Evolutionary conservation across 1,140 invertebrate species (phyloP).

Genomic region (Rhyzopertha dominica): DNA sequence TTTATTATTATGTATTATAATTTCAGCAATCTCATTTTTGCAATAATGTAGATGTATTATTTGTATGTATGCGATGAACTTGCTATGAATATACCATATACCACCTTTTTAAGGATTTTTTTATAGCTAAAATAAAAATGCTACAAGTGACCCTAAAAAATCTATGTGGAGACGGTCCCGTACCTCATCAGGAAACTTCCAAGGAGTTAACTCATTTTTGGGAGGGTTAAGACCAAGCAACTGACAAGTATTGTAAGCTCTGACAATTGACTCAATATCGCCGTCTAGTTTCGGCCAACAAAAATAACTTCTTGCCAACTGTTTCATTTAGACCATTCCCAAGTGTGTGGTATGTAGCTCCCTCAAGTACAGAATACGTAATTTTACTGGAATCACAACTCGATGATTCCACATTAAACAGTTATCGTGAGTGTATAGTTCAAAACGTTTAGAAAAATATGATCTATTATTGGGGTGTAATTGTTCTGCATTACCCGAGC

Average conservation of each 20-base stretch:
- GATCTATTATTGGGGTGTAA: constrained; percentile 6
- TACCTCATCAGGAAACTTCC: no score
- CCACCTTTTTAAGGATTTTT: no score
- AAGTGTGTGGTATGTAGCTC: constrained; percentile 8
- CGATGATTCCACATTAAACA: constrained; percentile 14
- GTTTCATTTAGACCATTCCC: constrained; percentile 14
- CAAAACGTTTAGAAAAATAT: constrained; percentile 6
- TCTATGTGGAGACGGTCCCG: no score
- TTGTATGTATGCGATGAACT: no score
- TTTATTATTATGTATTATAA: no score
- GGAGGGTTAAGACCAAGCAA: neutral
- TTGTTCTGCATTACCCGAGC: constrained; percentile 3
- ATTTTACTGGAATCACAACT: constrained; percentile 10
- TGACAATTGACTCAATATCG: constrained; percentile 9
- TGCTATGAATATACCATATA: no score
- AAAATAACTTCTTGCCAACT: constrained; percentile 9
- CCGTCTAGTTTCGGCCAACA: constrained; percentile 16
- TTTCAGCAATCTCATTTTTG: no score
- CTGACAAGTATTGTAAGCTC: constrained; percentile 8
- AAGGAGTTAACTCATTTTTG: no score
- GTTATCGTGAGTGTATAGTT: neutral
- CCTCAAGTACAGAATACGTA: constrained; percentile 1
- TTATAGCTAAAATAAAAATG: no score
- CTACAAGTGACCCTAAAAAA: no score
- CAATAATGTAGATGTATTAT: no score